Percentiles rank a stretch among this genome's conserved stretches.
phyloP scores from a whole-genome alignment of 2,113 vertebrate species.

The Camarhynchus parvulus region DNA sequence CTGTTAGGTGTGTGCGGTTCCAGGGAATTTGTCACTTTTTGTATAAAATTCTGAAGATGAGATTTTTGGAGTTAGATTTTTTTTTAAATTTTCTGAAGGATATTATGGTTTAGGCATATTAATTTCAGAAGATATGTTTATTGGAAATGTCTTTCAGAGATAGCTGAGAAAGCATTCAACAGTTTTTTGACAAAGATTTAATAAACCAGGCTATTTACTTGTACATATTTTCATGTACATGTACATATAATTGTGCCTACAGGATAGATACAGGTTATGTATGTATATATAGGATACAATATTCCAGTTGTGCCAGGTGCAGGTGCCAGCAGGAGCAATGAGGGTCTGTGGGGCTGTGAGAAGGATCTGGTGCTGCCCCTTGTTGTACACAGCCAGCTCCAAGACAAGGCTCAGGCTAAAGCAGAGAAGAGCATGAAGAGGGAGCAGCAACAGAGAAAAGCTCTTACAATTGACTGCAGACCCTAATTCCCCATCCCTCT shows the following conservation, averaged over 20 bases:
- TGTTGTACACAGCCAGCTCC: neutral
- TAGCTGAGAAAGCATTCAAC: neutral
- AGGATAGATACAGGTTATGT: neutral
- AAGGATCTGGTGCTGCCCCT: fast-evolving
- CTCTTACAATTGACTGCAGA: fast-evolving
- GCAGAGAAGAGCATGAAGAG: neutral
- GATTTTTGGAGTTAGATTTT: neutral
- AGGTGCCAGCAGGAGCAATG: neutral
- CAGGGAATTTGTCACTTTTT: neutral
- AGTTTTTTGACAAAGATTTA: neutral
- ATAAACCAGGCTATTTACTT: neutral
- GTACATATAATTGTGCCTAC: neutral
- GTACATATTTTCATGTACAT: neutral
- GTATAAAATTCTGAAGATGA: neutral
- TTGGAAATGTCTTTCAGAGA: neutral
- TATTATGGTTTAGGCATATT: neutral
- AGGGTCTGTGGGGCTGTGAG: neutral
- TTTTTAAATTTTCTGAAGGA: neutral
- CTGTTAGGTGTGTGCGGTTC: fast-evolving
- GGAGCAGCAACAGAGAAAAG: neutral
- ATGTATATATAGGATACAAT: no score
- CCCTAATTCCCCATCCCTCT: neutral
- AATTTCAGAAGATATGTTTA: neutral
- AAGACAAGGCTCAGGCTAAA: neutral
- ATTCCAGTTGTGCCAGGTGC: neutral